Conservation (phyloP, 64 coral and sea anemone species). For the Actinia tenebrosa region DNA sequence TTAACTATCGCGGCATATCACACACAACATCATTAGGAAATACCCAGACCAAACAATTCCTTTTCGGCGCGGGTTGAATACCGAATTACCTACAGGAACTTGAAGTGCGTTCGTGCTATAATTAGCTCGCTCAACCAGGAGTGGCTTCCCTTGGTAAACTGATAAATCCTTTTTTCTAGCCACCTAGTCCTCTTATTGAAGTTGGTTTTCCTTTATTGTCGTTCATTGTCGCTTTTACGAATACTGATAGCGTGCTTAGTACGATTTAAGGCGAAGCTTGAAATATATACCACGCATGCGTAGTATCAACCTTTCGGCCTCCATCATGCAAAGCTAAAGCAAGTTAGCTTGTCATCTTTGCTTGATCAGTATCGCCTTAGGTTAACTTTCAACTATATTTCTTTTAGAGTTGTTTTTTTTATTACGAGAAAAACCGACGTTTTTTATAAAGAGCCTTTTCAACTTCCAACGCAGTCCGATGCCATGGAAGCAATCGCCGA, state of each 20-base stretch:
- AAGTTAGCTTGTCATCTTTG: no score
- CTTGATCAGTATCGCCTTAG: no score
- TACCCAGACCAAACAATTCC: not conserved
- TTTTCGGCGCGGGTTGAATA: not conserved
- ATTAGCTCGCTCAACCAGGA: not conserved
- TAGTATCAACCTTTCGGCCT: not conserved
- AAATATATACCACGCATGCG: not conserved
- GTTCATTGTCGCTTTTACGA: not conserved
- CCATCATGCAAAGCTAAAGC: no score
- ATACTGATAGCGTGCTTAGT: no score
- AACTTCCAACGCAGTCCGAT: not conserved
- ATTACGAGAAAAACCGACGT: not conserved
- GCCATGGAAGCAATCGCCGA: not conserved
- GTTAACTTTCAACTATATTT: not conserved
- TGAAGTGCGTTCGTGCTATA: no score
- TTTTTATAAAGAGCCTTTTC: not conserved
- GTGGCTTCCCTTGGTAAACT: not conserved
- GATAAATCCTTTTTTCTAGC: not conserved
- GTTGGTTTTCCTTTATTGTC: not conserved
- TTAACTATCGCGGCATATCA: not conserved
- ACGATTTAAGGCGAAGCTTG: no score
- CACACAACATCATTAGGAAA: not conserved
- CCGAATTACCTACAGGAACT: no score
- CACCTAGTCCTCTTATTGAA: not conserved
- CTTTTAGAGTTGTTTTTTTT: not conserved